Evolutionary conservation across 2,797 vertebrate genomes (phyloP).

Genomic region (Parotocinclus haroldoi): DNA sequence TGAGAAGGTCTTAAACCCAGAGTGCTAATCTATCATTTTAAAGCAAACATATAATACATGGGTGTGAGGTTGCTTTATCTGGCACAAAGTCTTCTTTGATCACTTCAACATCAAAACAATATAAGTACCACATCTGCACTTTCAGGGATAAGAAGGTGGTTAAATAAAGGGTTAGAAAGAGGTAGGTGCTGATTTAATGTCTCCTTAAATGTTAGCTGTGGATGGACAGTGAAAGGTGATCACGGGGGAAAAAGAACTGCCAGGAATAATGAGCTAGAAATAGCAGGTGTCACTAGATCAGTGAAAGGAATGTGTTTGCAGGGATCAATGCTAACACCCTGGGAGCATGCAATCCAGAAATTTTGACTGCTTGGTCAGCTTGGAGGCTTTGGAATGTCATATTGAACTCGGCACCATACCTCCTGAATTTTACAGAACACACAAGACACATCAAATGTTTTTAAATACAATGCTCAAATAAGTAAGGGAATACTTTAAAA

Average conservation of each 20-base stretch:
- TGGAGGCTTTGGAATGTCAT: constrained; percentile 56
- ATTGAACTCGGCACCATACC: too few relatives aligned
- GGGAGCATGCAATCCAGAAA: constrained; percentile 52
- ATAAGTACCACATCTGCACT: neutral
- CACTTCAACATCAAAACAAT: constrained; percentile 16
- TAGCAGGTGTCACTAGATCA: constrained; percentile 68
- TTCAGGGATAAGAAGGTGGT: constrained; percentile 9
- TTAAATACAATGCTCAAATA: too few relatives aligned
- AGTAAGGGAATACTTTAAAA: too few relatives aligned
- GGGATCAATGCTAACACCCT: constrained; percentile 51
- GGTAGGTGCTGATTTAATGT: constrained; percentile 45
- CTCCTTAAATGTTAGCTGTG: constrained; percentile 63
- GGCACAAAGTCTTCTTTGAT: constrained; percentile 19
- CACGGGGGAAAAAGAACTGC: constrained; percentile 52
- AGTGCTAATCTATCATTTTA: constrained; percentile 30
- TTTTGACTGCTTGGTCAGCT: constrained; percentile 50
- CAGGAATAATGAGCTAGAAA: constrained; percentile 64
- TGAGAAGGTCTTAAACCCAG: constrained; percentile 28
- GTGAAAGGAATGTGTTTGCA: constrained; percentile 61
- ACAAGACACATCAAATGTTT: too few relatives aligned
- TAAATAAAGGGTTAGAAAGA: constrained; percentile 25
- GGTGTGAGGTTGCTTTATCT: constrained; percentile 35
- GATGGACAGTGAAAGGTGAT: constrained; percentile 62
- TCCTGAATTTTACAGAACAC: too few relatives aligned
- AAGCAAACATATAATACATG: constrained; percentile 29